Base-by-base conservation (phyloP, 1,140 invertebrate species). In the Wasmannia auropunctata region DNA sequence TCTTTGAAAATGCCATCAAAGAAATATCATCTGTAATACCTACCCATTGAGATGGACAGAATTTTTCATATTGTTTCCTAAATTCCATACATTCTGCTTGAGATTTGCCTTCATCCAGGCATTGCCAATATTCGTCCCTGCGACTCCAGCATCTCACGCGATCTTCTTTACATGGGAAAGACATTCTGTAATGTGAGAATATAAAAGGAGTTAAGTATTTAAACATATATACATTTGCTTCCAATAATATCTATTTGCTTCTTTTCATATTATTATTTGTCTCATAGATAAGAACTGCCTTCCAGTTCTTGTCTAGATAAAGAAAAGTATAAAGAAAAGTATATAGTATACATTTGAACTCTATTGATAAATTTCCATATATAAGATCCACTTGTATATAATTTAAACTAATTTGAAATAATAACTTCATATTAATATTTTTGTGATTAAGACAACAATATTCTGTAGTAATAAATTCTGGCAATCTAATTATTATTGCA, bases 61-160 rank as follows among this genome's bases (percentile, higher is more conserved):
- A 96, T 70, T 96, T 96, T 96, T 98, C 98, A 95, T 98, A 99
- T 28, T 96, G 74, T 95, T 97, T 96, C 81, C 98, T 96, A 87
- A 98, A 94, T 92, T 97, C 95, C 86, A 95, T 92, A 95, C 98
- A 99, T 74, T 96, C 96, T 87, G 95, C 86, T 75, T 94, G 93
- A 94, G 96, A 92, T 95, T 96, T 93, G 92, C 96, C 93, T 95
- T 96, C 91, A 94, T 98, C 98, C 80, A 99, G 95, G 95, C 98
- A 99, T 88, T 97, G 96, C 98, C 98, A 99, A 94, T 98, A 99
- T 60, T 96, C 95, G 95, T 99, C 98, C 91, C 98, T 96, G 83
- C 97, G 96, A 87, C 95, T 95, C 98, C 98, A 99, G 95, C 98
- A 99, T 91, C 95, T 96, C 92, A 97, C 95, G 89, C 98, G 96